These are phyloP conservation scores for Esox masquinongy DNA, from an alignment of 2,797 vertebrate species.

Conservation along the genomic window DNA sequence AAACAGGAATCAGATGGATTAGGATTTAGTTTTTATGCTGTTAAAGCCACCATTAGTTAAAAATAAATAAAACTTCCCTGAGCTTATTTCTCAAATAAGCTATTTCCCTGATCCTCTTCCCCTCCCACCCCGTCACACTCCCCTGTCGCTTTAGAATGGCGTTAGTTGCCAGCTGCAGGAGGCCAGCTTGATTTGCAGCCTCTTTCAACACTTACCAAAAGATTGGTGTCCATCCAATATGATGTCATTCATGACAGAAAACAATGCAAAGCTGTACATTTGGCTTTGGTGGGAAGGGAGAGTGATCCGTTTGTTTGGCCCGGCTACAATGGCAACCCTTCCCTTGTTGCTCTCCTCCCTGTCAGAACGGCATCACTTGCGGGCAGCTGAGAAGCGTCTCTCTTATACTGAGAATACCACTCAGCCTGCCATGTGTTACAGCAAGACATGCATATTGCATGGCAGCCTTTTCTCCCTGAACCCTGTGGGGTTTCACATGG, in stretches of 20 bases:
- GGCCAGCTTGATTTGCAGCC: neutral
- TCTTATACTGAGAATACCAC: conserved; percentile 2
- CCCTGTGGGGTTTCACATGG: neutral
- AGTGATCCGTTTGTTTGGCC: neutral
- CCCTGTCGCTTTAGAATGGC: neutral
- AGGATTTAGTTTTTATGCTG: neutral
- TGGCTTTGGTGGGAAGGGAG: neutral
- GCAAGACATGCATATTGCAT: conserved; percentile 10
- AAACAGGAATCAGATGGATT: neutral
- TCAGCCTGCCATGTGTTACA: conserved; percentile 13
- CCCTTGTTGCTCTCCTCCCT: neutral
- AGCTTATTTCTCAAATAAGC: conserved; percentile 16
- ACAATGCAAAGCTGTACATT: neutral
- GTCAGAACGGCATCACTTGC: neutral
- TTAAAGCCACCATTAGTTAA: neutral
- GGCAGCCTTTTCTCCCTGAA: conserved; percentile 2
- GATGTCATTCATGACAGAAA: neutral
- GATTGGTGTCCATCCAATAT: neutral
- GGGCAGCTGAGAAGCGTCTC: neutral
- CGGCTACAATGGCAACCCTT: neutral
- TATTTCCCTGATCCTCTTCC: neutral
- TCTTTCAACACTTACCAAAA: neutral
- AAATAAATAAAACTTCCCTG: neutral
- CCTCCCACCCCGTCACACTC: neutral
- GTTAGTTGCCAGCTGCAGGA: neutral